These are phyloP conservation scores for Nixonia krombeini DNA, from an alignment of 1,140 invertebrate species.

Conservation along the genomic window DNA sequence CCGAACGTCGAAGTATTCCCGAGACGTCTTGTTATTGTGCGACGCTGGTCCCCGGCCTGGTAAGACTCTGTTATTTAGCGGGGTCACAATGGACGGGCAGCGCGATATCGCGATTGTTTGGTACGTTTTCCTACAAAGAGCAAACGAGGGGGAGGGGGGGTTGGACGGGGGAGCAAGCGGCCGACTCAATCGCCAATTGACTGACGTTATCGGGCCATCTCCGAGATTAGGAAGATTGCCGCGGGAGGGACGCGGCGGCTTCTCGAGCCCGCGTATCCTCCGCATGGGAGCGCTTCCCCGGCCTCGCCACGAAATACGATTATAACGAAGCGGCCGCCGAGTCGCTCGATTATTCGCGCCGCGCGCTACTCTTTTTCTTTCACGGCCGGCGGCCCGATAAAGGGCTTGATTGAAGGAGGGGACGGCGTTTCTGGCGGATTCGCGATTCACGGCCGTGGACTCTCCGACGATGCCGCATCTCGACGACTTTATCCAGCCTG, in stretches of 20 bases:
- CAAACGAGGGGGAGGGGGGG: constrained; percentile 11
- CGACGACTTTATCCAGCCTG: no score
- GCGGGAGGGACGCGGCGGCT: constrained; percentile 20
- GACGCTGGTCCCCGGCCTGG: constrained; percentile 1
- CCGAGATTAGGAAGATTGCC: constrained; percentile 65
- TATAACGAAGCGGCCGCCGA: constrained; percentile 3
- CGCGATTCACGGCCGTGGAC: no score
- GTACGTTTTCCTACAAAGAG: constrained; percentile 56
- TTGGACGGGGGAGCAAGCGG: constrained; percentile 12
- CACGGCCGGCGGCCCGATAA: no score
- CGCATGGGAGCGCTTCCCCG: no score
- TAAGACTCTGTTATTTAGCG: constrained; percentile 47
- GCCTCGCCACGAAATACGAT: constrained; percentile 7
- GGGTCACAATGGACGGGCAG: constrained; percentile 40
- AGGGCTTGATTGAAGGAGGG: constrained; percentile 9
- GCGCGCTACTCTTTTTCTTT: constrained; percentile 7
- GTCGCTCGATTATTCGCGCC: constrained; percentile 6
- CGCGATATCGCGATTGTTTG: constrained; percentile 54
- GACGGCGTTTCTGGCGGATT: no score
- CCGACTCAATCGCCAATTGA: constrained; percentile 65
- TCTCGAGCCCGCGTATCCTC: constrained; percentile 3
- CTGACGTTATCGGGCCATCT: constrained; percentile 66
- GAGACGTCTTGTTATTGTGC: constrained; percentile 35
- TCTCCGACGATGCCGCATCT: no score
- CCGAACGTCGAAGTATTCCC: constrained; percentile 5